A percentile compares a stretch with the other conserved stretches of the same genome.
Evolutionary conservation across 2,888 invertebrate genomes (phyloP).

Genomic region (Encarsia formosa): DNA sequence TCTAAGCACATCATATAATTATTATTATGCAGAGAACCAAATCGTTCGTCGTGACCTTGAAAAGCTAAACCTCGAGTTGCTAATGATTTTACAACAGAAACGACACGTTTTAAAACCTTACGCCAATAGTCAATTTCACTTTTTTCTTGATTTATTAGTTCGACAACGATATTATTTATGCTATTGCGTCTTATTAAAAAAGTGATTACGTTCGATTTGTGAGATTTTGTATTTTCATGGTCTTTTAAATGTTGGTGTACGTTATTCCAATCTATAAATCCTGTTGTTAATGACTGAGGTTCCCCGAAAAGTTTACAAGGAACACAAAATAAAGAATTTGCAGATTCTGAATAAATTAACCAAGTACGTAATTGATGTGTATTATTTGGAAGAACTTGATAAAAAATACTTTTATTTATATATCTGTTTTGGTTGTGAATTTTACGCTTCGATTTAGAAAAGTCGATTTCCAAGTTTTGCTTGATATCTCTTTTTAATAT

Average conservation of each 20-base stretch:
- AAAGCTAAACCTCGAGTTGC: constrained; percentile 34
- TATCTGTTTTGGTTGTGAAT: not conserved
- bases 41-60: constrained; percentile 33
- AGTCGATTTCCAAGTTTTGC: constrained; percentile 17
- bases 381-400: constrained; percentile 24
- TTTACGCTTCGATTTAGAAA: constrained; percentile 1
- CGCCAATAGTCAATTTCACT: constrained; percentile 33
- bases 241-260: constrained; percentile 8
- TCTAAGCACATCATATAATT: constrained; percentile 38
- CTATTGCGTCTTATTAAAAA: too few species aligned
- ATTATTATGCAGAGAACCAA: constrained; percentile 35
- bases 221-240: constrained; percentile 21
- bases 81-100: constrained; percentile 32
- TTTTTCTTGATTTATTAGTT: not conserved
- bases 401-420: constrained; percentile 8
- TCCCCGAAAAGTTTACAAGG: constrained; percentile 24
- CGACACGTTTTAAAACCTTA: constrained; percentile 34
- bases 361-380: constrained; percentile 18
- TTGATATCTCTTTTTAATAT: constrained; percentile 6
- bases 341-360: constrained; percentile 26
- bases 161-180: not conserved
- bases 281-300: constrained; percentile 18
- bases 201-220: constrained; percentile 16
- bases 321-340: constrained; percentile 19
- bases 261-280: constrained; percentile 28